Conservation (phyloP, 2,113 vertebrate species). For the Bubo blakistoni region DNA sequence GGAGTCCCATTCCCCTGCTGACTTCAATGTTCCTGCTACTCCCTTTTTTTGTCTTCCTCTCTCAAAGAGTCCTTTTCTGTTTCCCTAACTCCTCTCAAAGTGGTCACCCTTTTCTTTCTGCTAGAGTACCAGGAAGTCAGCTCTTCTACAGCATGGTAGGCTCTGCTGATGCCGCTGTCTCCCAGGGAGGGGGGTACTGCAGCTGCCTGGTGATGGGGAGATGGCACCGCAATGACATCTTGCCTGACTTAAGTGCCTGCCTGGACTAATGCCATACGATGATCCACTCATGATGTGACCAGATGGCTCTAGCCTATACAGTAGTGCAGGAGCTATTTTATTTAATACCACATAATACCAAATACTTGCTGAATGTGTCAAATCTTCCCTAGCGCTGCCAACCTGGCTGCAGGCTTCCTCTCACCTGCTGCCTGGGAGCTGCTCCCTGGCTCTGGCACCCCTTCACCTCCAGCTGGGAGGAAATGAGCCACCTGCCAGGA, state of each 20-base stretch:
- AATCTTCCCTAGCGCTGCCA: not conserved
- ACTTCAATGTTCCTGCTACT: not conserved
- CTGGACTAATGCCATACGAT: not conserved
- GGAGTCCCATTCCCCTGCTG: not conserved
- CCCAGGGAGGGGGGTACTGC: not conserved
- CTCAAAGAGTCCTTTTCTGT: not conserved
- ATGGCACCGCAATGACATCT: not conserved
- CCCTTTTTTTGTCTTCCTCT: not conserved
- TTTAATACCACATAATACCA: not conserved
- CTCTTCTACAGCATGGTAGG: not conserved
- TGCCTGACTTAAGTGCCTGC: not conserved
- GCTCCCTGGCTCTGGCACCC: not conserved
- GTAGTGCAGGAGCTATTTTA: not conserved
- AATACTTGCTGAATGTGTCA: not conserved
- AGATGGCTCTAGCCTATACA: not conserved
- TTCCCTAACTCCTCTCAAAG: not conserved
- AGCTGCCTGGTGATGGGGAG: not conserved
- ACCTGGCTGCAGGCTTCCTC: not conserved
- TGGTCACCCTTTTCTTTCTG: not conserved
- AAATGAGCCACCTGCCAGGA: constrained; percentile 44
- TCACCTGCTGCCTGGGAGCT: constrained; percentile 7
- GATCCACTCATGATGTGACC: not conserved
- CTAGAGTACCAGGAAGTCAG: not conserved
- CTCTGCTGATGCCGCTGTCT: not conserved
- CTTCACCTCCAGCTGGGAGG: constrained; percentile 18